Conservation (phyloP, 2,797 vertebrate genomes). For the Catamblyrhynchus diadema region DNA sequence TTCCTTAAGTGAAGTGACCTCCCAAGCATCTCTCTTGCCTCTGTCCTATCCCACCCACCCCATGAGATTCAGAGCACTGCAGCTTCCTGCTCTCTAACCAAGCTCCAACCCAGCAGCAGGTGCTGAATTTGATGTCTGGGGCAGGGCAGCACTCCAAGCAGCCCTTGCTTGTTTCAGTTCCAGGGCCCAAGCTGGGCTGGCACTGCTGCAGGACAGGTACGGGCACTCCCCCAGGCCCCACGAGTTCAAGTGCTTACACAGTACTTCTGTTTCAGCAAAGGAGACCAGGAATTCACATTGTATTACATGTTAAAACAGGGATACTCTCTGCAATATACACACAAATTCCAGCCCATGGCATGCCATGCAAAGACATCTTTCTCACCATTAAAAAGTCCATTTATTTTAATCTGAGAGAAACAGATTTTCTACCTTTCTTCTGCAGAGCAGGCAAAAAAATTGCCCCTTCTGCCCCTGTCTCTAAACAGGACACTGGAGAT, state of each 20-base stretch:
- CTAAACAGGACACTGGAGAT: background rate
- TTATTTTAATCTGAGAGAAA: background rate
- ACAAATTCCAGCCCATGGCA: background rate
- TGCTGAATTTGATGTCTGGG: too few relatives aligned
- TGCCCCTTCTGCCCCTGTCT: background rate
- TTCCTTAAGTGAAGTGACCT: rapidly evolving
- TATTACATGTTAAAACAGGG: background rate
- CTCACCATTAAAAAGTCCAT: background rate
- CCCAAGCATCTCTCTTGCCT: background rate
- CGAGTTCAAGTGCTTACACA: background rate
- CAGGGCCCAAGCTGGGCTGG: background rate
- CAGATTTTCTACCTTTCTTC: background rate
- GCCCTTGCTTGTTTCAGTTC: background rate
- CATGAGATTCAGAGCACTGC: background rate
- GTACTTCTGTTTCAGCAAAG: background rate
- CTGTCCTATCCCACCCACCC: too few relatives aligned
- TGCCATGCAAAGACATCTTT: background rate
- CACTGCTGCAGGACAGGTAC: background rate
- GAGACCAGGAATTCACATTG: background rate
- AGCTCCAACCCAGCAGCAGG: too few relatives aligned
- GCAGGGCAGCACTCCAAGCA: background rate
- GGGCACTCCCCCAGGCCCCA: background rate
- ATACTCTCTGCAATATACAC: background rate
- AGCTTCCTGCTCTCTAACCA: background rate
- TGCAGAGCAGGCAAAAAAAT: background rate